These are phyloP conservation scores for Temnothorax curvispinosus DNA, from an alignment of 1,140 invertebrate genomes.

Conservation along the genomic window DNA sequence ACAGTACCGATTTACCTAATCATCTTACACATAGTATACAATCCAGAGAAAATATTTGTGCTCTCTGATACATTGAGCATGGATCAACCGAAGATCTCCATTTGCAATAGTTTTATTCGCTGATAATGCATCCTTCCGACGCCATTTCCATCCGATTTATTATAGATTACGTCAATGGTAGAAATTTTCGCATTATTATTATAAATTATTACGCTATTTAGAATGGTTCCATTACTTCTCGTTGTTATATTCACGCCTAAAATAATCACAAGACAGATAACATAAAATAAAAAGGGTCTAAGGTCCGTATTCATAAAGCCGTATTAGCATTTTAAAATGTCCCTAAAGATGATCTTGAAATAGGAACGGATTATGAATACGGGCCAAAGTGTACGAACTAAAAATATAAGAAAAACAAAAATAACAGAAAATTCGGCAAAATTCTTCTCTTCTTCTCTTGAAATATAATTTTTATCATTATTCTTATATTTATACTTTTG, in stretches of 20 bases:
- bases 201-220: slow-evolving; percentile 66
- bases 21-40: slow-evolving; percentile 43
- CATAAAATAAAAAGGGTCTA: slow-evolving; percentile 43
- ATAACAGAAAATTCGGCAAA: not conserved
- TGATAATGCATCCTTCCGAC: not conserved
- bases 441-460: not conserved
- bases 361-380: too few species aligned
- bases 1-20: slow-evolving; percentile 37
- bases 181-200: slow-evolving; percentile 37
- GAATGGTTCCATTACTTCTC: slow-evolving; percentile 64
- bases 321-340: too few species aligned
- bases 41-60: slow-evolving; percentile 63
- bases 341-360: too few species aligned
- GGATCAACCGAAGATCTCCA: slow-evolving; percentile 17
- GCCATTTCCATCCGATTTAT: slow-evolving; percentile 42
- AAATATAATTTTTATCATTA: slow-evolving; percentile 1
- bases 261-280: slow-evolving; percentile 48
- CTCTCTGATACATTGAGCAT: slow-evolving; percentile 42
- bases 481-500: not conserved
- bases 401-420: not conserved
- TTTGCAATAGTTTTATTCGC: slow-evolving; percentile 14
- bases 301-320: too few species aligned
- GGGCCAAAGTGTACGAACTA: not conserved
- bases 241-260: slow-evolving; percentile 55
- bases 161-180: slow-evolving; percentile 35